Evolutionary conservation across 2,888 invertebrate species (phyloP).

Genomic region (Agrypnus murinus): DNA sequence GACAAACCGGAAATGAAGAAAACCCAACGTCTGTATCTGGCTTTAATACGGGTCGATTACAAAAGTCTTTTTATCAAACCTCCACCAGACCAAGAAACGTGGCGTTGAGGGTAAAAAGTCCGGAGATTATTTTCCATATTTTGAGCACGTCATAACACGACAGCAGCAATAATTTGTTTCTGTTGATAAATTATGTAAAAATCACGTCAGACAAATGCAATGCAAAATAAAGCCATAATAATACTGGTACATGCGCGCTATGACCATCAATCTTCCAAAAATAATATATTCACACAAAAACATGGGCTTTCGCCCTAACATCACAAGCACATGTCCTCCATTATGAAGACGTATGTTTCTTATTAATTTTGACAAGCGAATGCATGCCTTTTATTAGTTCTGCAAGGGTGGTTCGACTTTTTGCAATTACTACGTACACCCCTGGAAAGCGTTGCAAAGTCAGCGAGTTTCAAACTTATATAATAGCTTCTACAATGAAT

Average conservation of each 20-base stretch:
- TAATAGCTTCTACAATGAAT: slow-evolving; percentile 1
- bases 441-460: neutral
- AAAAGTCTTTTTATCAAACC: slow-evolving; percentile 44
- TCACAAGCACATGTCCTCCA: slow-evolving; percentile 55
- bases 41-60: slow-evolving; percentile 40
- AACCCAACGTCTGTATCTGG: slow-evolving; percentile 35
- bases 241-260: slow-evolving; percentile 59
- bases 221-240: slow-evolving; percentile 46
- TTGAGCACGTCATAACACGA: slow-evolving; percentile 28
- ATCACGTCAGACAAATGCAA: slow-evolving; percentile 47
- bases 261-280: slow-evolving; percentile 62
- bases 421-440: neutral
- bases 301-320: slow-evolving; percentile 53
- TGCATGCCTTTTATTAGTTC: slow-evolving; percentile 41
- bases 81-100: slow-evolving; percentile 7
- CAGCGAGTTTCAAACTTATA: slow-evolving; percentile 8
- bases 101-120: slow-evolving; percentile 28
- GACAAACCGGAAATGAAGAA: slow-evolving; percentile 47
- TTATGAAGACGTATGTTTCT: slow-evolving; percentile 52
- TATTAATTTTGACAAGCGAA: slow-evolving; percentile 48
- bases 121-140: slow-evolving; percentile 37
- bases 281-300: slow-evolving; percentile 62
- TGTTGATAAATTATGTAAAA: slow-evolving; percentile 47
- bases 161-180: slow-evolving; percentile 43
- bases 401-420: slow-evolving; percentile 3